These are phyloP conservation scores for Petromus typicus DNA, from an alignment of 2,113 vertebrate genomes.

Conservation along the genomic window DNA sequence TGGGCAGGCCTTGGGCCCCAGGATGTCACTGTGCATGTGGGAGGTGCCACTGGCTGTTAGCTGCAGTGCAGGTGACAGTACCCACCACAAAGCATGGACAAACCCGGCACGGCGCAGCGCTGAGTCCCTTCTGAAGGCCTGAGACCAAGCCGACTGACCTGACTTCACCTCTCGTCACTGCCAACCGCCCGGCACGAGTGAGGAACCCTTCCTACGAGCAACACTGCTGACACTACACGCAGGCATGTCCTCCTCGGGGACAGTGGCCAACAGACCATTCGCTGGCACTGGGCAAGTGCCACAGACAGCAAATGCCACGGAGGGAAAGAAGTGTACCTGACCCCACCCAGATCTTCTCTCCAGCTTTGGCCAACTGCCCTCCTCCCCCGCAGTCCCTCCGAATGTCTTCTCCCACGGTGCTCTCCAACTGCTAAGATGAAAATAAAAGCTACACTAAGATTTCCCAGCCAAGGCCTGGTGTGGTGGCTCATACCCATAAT, in stretches of 20 bases:
- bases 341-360: neutral
- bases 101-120: fast-evolving
- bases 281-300: neutral
- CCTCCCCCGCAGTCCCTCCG: neutral
- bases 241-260: neutral
- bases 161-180: neutral
- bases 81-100: fast-evolving
- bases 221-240: neutral
- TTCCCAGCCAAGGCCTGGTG: too few species aligned
- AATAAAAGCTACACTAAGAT: neutral
- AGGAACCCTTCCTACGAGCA: fast-evolving
- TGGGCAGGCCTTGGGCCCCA: neutral
- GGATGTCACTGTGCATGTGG: neutral
- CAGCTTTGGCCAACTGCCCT: neutral
- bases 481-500: neutral
- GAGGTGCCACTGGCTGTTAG: too few species aligned
- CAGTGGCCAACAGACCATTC: neutral
- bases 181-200: neutral
- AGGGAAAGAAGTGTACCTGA: neutral
- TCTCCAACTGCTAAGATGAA: neutral
- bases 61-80: fast-evolving
- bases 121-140: fast-evolving
- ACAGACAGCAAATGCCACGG: neutral
- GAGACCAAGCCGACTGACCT: neutral
- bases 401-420: neutral